phyloP scores from a whole-genome alignment of 2,797 vertebrate genomes.

The Hyperoplus immaculatus region DNA sequence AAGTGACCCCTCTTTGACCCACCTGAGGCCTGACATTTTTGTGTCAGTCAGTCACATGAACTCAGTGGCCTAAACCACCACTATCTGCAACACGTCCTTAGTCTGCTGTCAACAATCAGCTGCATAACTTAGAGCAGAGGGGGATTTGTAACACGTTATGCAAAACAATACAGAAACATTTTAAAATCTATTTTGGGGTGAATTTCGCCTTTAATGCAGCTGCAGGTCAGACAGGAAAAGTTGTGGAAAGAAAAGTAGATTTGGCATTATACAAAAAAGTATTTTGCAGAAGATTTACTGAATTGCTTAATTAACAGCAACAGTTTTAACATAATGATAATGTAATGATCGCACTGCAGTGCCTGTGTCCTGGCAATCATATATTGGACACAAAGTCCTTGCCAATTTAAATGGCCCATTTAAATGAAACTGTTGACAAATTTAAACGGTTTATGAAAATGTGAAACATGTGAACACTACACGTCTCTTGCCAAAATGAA shows the following conservation, averaged over 20 bases:
- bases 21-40: constrained; percentile 39
- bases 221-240: neutral
- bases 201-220: neutral
- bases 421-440: neutral
- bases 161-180: neutral
- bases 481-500: constrained; percentile 32
- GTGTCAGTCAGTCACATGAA: constrained; percentile 41
- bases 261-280: too few species aligned
- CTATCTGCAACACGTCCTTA: constrained; percentile 11
- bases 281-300: neutral
- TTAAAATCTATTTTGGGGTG: neutral
- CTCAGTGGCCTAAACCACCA: constrained; percentile 36
- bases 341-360: neutral
- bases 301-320: neutral
- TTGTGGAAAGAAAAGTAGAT: neutral
- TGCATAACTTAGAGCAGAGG: constrained; percentile 8
- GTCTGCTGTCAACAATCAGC: constrained; percentile 33
- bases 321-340: too few species aligned
- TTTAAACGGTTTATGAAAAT: constrained; percentile 13
- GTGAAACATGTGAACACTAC: constrained; percentile 22
- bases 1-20: constrained; percentile 26
- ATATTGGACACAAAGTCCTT: constrained; percentile 6
- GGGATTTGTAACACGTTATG: neutral
- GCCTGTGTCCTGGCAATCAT: neutral
- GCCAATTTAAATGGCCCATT: neutral